phyloP scores from a whole-genome alignment of 2,113 vertebrate species.

The Mesembrinibis cayennensis region DNA sequence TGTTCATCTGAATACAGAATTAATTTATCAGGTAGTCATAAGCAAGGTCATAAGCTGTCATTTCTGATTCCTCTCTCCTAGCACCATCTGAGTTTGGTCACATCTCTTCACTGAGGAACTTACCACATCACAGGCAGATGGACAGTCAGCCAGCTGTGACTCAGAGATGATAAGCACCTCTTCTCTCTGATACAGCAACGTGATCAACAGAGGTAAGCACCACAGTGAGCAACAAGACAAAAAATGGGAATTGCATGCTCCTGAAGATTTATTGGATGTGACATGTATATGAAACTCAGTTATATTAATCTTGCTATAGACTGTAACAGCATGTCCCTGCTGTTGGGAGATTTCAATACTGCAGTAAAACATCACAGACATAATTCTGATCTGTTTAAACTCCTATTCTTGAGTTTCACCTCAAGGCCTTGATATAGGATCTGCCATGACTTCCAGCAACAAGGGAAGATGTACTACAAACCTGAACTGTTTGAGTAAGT shows the following conservation, averaged over 20 bases:
- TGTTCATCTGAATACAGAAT: neutral
- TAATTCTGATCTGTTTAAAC: neutral
- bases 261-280: neutral
- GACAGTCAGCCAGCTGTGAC: neutral
- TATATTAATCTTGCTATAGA: neutral
- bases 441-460: constrained; percentile 4
- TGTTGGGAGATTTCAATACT: neutral
- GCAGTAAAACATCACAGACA: neutral
- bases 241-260: neutral
- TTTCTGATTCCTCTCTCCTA: neutral
- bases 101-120: neutral
- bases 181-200: neutral
- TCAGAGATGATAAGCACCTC: neutral
- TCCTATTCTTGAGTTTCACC: neutral
- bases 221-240: neutral
- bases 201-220: neutral
- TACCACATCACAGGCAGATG: neutral
- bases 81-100: neutral
- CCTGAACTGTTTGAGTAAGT: neutral
- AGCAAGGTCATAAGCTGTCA: neutral
- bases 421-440: neutral
- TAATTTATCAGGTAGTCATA: neutral
- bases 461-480: neutral
- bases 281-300: neutral
- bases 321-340: neutral